These are phyloP conservation scores for Drosophila serrata DNA, from an alignment of 1,140 invertebrate genomes.

Conservation along the genomic window DNA sequence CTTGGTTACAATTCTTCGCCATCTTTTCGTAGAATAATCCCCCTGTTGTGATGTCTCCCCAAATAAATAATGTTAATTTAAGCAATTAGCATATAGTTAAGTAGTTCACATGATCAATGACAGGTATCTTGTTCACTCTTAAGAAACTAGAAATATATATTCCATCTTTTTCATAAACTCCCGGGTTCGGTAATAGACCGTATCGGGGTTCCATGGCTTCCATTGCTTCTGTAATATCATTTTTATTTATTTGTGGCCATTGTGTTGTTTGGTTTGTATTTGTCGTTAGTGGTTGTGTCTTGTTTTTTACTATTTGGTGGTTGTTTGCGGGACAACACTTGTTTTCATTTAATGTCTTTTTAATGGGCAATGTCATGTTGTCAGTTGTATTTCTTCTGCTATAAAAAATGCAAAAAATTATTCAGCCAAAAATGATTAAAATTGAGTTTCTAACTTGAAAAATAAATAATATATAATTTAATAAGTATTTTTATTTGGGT, in stretches of 20 bases:
- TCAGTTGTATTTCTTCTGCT: conserved; percentile 13
- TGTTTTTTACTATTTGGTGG: conserved; percentile 21
- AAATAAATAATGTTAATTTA: background rate
- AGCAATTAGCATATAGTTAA: conserved; percentile 1
- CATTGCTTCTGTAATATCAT: conserved; percentile 7
- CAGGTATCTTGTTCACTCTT: conserved; percentile 8
- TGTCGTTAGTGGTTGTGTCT: conserved; percentile 37
- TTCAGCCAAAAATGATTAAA: conserved; percentile 16
- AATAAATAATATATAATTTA: conserved; percentile 24
- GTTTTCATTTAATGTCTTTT: conserved; percentile 63
- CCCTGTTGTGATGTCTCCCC: background rate
- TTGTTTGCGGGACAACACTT: conserved; percentile 39
- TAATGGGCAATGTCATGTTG: conserved; percentile 48
- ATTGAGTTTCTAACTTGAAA: background rate
- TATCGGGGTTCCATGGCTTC: conserved; percentile 25
- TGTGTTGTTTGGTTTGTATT: conserved; percentile 13
- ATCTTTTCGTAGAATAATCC: background rate
- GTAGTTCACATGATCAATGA: conserved; percentile 15
- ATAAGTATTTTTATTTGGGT: conserved; percentile 11
- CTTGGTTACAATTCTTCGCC: background rate
- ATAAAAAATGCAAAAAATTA: conserved; percentile 26
- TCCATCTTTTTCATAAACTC: background rate
- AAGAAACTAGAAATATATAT: background rate
- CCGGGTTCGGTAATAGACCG: conserved; percentile 13
- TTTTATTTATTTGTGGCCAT: conserved; percentile 16